Percentiles rank a stretch among this genome's conserved stretches.
phyloP scores from a whole-genome alignment of 2,888 invertebrate species.

The Sinotaia quadrata region DNA sequence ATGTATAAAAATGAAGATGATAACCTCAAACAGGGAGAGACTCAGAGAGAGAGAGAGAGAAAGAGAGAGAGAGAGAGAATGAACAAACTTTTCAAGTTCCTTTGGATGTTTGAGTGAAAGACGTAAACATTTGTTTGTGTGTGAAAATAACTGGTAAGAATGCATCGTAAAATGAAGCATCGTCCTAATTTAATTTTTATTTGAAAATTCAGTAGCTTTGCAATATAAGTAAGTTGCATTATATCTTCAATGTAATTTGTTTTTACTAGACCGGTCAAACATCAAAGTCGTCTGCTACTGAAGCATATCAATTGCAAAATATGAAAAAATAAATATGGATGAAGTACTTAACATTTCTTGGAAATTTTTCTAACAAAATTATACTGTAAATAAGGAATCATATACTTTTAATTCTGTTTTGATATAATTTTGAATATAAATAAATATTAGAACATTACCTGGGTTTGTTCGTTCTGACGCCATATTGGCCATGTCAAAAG shows the following conservation, averaged over 20 bases:
- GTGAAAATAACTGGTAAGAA: too few species aligned
- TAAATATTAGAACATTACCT: not conserved
- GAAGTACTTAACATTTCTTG: not conserved
- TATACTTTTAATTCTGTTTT: not conserved
- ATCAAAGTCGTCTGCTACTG: not conserved
- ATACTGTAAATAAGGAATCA: not conserved
- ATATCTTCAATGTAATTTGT: not conserved
- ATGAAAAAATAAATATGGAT: not conserved
- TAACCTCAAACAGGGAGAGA: too few species aligned
- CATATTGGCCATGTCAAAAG: constrained; percentile 28
- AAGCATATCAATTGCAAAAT: not conserved
- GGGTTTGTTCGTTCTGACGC: constrained; percentile 7
- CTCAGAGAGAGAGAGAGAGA: too few species aligned
- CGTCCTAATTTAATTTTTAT: too few species aligned
- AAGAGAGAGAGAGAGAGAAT: too few species aligned
- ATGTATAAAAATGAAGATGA: too few species aligned
- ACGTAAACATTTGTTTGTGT: too few species aligned
- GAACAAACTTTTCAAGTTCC: too few species aligned
- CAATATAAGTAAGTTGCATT: not conserved
- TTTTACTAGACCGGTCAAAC: not conserved
- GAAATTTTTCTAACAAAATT: not conserved
- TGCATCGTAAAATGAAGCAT: too few species aligned
- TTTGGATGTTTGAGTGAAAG: too few species aligned
- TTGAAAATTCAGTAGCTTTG: not conserved
- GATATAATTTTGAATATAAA: not conserved